Evolutionary conservation across 2,797 vertebrate species (phyloP).

Genomic region (Chiroxiphia lanceolata): DNA sequence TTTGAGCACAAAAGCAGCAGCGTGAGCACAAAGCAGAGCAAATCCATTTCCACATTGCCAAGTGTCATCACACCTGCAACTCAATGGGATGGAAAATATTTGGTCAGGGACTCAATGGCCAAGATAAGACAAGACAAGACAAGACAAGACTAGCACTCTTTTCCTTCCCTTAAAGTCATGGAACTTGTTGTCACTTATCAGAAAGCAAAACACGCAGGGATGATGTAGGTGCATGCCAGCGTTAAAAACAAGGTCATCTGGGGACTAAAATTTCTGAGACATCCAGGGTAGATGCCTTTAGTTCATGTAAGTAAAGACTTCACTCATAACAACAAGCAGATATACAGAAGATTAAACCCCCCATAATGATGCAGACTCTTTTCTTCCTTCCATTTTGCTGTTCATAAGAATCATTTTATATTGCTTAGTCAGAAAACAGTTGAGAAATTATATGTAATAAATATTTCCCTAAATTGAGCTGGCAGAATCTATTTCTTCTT

Average conservation of each 20-base stretch:
- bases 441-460: slow-evolving; percentile 68
- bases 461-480: slow-evolving; percentile 68
- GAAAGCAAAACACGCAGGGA: not conserved
- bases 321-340: slow-evolving; percentile 6
- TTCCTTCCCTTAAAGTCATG: not conserved
- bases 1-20: not conserved
- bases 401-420: slow-evolving; percentile 43
- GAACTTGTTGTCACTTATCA: not conserved
- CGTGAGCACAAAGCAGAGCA: slow-evolving; percentile 7
- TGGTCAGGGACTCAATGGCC: not conserved
- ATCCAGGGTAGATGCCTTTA: not conserved
- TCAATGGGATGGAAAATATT: not conserved
- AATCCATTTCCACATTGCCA: slow-evolving; percentile 19
- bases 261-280: not conserved
- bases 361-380: slow-evolving; percentile 12
- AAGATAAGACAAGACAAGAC: not conserved
- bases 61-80: not conserved
- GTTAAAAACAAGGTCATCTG: not conserved
- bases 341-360: slow-evolving; percentile 17
- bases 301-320: slow-evolving; percentile 35
- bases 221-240: not conserved
- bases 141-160: not conserved
- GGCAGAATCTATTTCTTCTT: slow-evolving; percentile 57
- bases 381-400: slow-evolving; percentile 4
- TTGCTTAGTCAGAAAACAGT: slow-evolving; percentile 63